Evolutionary conservation across 2,113 vertebrate genomes (phyloP), one percentile per base, ranked within the genome.

Genomic region (Gallinago undulata): DNA sequence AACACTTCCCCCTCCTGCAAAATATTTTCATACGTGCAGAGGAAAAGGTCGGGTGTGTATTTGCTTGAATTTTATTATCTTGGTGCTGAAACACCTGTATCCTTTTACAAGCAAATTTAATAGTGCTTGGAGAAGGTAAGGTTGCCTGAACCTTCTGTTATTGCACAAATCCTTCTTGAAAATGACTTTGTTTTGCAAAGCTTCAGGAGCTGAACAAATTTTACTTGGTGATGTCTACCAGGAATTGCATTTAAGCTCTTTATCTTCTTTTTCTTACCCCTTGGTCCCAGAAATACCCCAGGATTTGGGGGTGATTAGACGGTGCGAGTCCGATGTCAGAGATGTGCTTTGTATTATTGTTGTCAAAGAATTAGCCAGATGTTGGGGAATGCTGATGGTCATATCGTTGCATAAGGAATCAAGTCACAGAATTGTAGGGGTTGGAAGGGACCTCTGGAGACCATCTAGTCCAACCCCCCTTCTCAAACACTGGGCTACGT

Each of bases 401-500:
- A 1, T 39, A 2, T 48, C 51, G 30, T 10, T 63, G 24, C 9
- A 1, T 30, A 51, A 21, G 47, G 21, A 47, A 47, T 47, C 19
- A 21, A 47, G 47, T 21, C 47, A 21, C 21, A 48, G 21, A 48
- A 22, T 22, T 48, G 47, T 48, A 48, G 47, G 47, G 47, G 21
- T 48, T 48, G 21, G 47, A 48, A 23, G 47, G 47, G 47, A 48
- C 47, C 10, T 48, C 47, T 48, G 47, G 47, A 48, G 47, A 48
- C 47, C 47, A 48, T 48, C 47, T 48, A 48, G 19, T 48, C 47
- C 19, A 47, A 47, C 19, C 45, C 45, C 45, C 45, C 19, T 39
- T 15, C 45, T n/a, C 19, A 31, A 5, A 5, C 1, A 3, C 15
- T 4, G 39, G 45, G 33, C 7, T 57, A 7, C 3, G 1, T 23